Base-by-base conservation (phyloP, 2,113 vertebrate genomes). In the Ophthalmolycus amberensis region DNA sequence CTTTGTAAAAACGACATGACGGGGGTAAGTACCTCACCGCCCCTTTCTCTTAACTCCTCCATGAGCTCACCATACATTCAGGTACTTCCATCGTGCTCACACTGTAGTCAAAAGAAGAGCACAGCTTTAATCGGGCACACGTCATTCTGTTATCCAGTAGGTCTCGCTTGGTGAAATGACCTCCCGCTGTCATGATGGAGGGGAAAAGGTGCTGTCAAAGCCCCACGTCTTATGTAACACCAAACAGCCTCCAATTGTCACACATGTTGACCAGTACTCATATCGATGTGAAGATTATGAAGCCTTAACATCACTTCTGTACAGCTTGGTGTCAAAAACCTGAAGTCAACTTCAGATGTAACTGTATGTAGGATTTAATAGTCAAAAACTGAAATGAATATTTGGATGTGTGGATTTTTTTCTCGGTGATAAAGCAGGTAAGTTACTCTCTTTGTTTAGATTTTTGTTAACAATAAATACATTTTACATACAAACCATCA, bases 181-280 rank as follows among this genome's bases (percentile, higher is more conserved):
- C 75, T 74, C 66, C 78, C 71, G 69, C 77, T 42, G 68, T 79
- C 72, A 59, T 50, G 32, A 75, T 79, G 52, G 81, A 80, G 83
- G 82, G 85, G 71, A 85, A 77, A 85, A 85, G 86, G 92, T 95
- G 92, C 92, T 92, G 92, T 95, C 93, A 88, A 92, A 95, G 95
- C 94, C 94, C 96, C 92, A 87, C 79, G 84, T 96, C 95, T 95
- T 86, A 93, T 96, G 97, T 99, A 98, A 99, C 98, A 97, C 98
- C 97, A 99, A 99, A 98, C 98, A 98, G 98, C 98, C 97, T 89
- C 80, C 82, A 78, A 77, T 72, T 69, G 83, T 88, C 56, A 71
- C 79, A 88, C 62, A 70, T 89, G 85, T 27, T 75, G 60, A 80
- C 62, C 79, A 44, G 50, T 54, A 59, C 83, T 83, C 62, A 77